Percentiles rank a stretch among this genome's conserved stretches.
These are phyloP conservation scores for Petrocephalus zakoni DNA, from an alignment of 2,113 vertebrate genomes.

Conservation along the genomic window DNA sequence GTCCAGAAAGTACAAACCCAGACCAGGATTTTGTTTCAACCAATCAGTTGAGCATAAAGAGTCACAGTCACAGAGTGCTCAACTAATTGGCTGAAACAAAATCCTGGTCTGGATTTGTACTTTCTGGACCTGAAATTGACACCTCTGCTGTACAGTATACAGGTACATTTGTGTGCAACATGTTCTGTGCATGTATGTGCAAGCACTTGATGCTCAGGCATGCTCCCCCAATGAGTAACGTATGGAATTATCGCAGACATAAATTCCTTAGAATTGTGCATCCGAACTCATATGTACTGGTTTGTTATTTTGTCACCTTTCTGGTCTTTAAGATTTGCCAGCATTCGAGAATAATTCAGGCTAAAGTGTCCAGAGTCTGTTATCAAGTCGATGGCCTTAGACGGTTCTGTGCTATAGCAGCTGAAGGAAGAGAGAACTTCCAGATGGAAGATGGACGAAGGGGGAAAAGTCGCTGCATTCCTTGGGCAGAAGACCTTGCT, in stretches of 20 bases:
- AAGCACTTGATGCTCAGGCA: neutral
- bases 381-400: neutral
- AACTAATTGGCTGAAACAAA: no score
- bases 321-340: neutral
- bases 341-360: neutral
- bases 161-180: neutral
- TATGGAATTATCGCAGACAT: neutral
- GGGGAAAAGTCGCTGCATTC: constrained; percentile 42
- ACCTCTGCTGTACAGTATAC: neutral
- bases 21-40: no score
- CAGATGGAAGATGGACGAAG: constrained; percentile 55
- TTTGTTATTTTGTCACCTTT: neutral
- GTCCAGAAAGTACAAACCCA: no score
- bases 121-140: no score
- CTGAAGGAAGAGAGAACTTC: constrained; percentile 21
- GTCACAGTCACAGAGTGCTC: no score
- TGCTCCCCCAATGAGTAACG: neutral
- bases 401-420: constrained; percentile 27
- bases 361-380: neutral
- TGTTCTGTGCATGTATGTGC: neutral
- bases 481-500: constrained; percentile 58
- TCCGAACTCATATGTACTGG: neutral
- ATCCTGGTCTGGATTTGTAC: no score
- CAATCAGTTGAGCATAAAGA: no score
- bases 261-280: neutral